Percentiles rank a stretch among this genome's conserved stretches.
Conservation (phyloP, 2,113 vertebrate genomes). For the Etheostoma spectabile region DNA sequence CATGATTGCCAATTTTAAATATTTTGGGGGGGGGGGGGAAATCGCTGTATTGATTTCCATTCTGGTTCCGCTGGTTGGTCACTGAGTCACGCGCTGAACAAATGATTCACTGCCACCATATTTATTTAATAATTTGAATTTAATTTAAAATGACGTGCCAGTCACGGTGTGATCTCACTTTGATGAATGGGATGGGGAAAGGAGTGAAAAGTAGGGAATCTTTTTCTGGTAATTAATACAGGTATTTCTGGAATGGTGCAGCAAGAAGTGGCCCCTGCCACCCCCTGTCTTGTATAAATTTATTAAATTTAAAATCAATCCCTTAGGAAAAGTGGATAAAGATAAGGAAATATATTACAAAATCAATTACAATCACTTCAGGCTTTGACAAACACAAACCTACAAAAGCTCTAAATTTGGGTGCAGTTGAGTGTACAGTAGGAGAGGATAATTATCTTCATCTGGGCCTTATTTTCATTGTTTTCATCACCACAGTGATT, state of each 20-base stretch:
- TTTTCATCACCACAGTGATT: constrained; percentile 31
- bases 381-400: constrained; percentile 7
- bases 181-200: constrained; percentile 43
- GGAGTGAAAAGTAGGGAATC: constrained; percentile 27
- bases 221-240: constrained; percentile 22
- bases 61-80: constrained; percentile 47
- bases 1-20: constrained; percentile 40
- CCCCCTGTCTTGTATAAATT: neutral
- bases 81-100: constrained; percentile 19
- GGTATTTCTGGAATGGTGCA: constrained; percentile 3
- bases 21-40: constrained; percentile 23
- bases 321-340: neutral
- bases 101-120: constrained; percentile 39
- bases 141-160: constrained; percentile 59
- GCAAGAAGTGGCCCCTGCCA: neutral
- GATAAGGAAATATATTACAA: neutral
- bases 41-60: constrained; percentile 58
- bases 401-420: constrained; percentile 25
- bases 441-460: constrained; percentile 44
- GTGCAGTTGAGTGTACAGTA: constrained; percentile 13
- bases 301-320: neutral
- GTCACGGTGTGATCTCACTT: constrained; percentile 23
- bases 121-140: constrained; percentile 56
- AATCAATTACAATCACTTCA: neutral
- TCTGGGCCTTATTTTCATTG: constrained; percentile 24